Conservation (phyloP, 2,113 vertebrate species). For the Haplotaxodon microlepis region DNA sequence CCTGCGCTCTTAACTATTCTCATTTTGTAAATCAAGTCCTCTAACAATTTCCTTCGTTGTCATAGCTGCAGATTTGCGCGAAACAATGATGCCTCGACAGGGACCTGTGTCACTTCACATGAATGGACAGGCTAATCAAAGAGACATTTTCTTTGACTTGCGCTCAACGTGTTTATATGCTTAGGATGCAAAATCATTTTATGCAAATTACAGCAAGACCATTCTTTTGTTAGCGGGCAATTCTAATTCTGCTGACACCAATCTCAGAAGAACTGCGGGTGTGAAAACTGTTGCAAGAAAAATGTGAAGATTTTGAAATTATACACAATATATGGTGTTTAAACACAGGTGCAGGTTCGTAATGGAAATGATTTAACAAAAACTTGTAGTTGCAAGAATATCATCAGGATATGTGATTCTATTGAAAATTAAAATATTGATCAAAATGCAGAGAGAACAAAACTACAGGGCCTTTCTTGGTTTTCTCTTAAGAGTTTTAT, state of each 20-base stretch:
- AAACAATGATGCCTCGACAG: background rate
- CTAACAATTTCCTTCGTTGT: background rate
- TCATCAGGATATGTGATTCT: background rate
- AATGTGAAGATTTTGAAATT: background rate
- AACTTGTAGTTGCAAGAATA: too few relatives aligned
- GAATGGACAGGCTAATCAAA: background rate
- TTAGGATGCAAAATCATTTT: background rate
- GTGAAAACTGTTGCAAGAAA: background rate
- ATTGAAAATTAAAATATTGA: background rate
- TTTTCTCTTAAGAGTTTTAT: background rate
- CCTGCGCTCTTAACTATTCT: background rate
- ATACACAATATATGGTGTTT: background rate
- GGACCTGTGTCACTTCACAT: background rate
- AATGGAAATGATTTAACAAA: background rate
- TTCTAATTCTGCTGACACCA: background rate
- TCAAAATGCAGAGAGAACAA: background rate
- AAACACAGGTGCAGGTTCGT: background rate
- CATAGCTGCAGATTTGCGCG: background rate
- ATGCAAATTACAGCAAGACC: background rate
- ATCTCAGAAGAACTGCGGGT: background rate
- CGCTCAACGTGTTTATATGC: background rate
- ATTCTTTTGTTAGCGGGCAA: background rate
- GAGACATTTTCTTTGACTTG: background rate
- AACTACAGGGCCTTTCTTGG: background rate
- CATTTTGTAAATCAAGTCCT: conserved; percentile 19